Base-by-base conservation (phyloP, 2,888 invertebrate species). In the Phengaris alcon region DNA sequence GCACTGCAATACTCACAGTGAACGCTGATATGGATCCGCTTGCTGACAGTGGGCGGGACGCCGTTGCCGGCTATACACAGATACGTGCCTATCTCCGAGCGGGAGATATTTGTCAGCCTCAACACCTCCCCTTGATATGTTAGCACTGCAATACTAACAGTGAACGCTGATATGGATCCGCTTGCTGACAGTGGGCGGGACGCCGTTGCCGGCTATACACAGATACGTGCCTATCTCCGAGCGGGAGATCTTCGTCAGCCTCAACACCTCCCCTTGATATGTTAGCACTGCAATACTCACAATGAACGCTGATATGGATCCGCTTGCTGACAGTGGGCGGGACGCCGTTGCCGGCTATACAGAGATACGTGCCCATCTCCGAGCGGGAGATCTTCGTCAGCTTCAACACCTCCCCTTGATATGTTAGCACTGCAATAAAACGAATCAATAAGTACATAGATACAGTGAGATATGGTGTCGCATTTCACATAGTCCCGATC, bases 161-260 rank as follows among this genome's bases (percentile, higher is more conserved):
- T 98, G 97, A 86, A 98, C 97, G 93, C 96, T 97, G 86, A 98
- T 96, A 87, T 96, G 96, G 87, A 98, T 97, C 88, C 98, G 94
- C 93, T 98, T 98, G 92, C 97, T 97, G 88, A 98, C 97, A 77
- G 97, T 96, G 75, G 98, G 98, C 74, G 97, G 98, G 76, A 98
- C 96, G 69, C 97, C 97, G 87, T 98, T 98, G 83, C 96, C 95
- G 77, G 98, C 98, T 83, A 98, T 97, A 94, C 98, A 98, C 84
- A 98, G 95, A 94, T 98, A 98, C 79, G 97, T 96, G 75, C 98
- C 97, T 97, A 98, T 98, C 90, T 98, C 97, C 70, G 96, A 96
- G 81, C 98, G 95, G 76, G 97, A 96, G 89, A 98, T 96, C 93
- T 97, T 97, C 82, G 95, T 94, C 85, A 98, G 93, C 87, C 95